phyloP scores from a whole-genome alignment of 2,113 vertebrate genomes.

The Odontesthes bonariensis region DNA sequence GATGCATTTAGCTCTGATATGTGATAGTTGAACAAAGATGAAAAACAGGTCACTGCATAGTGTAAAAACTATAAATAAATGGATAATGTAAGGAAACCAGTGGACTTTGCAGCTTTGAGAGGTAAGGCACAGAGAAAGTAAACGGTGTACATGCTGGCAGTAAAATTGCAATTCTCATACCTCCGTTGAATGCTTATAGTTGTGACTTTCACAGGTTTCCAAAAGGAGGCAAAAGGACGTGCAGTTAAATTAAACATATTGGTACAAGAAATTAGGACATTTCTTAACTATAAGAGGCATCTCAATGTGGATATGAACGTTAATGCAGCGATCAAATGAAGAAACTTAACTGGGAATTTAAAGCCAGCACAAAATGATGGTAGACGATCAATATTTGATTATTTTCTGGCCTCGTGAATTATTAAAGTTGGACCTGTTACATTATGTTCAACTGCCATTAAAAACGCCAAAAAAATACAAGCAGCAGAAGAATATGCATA shows the following conservation, averaged over 20 bases:
- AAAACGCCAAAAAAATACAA: no score
- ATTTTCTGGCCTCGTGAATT: no score
- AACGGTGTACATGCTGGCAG: neutral
- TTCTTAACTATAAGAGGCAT: no score
- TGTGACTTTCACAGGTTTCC: constrained; percentile 2
- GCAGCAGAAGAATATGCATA: no score
- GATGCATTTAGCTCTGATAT: constrained; percentile 25
- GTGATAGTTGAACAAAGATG: constrained; percentile 24
- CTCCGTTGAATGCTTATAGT: neutral
- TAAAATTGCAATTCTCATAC: neutral
- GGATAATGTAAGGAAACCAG: constrained; percentile 1
- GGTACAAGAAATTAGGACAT: no score
- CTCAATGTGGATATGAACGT: no score
- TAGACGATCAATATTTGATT: no score
- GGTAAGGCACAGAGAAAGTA: constrained; percentile 1
- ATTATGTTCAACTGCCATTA: no score
- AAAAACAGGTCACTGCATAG: neutral
- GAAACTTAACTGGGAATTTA: no score
- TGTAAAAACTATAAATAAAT: neutral
- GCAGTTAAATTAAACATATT: neutral
- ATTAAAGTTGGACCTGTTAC: no score
- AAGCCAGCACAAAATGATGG: no score
- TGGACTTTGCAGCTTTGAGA: constrained; percentile 3
- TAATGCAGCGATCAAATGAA: no score
- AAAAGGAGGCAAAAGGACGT: neutral